Evolutionary conservation across 2,888 invertebrate genomes (phyloP).

Genomic region (Cheilosia vulpina): DNA sequence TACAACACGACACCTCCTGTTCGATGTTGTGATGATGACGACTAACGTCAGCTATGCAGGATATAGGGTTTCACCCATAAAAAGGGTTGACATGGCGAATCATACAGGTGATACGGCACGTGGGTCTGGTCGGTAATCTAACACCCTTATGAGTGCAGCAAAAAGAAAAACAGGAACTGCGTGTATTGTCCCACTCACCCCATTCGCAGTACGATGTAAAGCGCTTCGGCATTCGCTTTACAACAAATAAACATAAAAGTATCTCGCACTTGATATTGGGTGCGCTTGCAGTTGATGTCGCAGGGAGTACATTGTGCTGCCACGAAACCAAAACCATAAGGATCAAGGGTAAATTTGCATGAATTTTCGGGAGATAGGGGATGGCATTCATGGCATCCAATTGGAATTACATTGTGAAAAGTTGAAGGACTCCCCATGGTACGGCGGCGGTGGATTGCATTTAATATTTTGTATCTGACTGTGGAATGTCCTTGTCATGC

Average conservation of each 20-base stretch:
- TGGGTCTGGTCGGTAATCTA: conserved; percentile 49
- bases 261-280: conserved; percentile 5
- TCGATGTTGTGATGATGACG: conserved; percentile 38
- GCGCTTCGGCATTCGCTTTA: conserved; percentile 46
- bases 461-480: conserved; percentile 27
- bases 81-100: conserved; percentile 63
- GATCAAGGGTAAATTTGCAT: conserved; percentile 60
- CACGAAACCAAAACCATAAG: conserved; percentile 3
- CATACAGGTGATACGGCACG: conserved; percentile 72
- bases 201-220: conserved; percentile 13
- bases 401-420: conserved; percentile 19
- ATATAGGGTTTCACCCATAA: conserved; percentile 58
- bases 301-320: neutral
- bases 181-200: conserved; percentile 13
- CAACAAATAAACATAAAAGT: conserved; percentile 26
- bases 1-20: conserved; percentile 67
- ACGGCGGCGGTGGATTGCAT: conserved; percentile 24
- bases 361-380: conserved; percentile 13
- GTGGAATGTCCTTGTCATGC: conserved; percentile 1
- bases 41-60: conserved; percentile 28
- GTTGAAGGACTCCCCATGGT: conserved; percentile 32
- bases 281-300: neutral
- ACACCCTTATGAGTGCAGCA: conserved; percentile 33
- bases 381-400: neutral
- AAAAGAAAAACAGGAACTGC: conserved; percentile 11